These are phyloP conservation scores for Polymixis lichenea DNA, from an alignment of 2,888 invertebrate genomes.

Conservation along the genomic window DNA sequence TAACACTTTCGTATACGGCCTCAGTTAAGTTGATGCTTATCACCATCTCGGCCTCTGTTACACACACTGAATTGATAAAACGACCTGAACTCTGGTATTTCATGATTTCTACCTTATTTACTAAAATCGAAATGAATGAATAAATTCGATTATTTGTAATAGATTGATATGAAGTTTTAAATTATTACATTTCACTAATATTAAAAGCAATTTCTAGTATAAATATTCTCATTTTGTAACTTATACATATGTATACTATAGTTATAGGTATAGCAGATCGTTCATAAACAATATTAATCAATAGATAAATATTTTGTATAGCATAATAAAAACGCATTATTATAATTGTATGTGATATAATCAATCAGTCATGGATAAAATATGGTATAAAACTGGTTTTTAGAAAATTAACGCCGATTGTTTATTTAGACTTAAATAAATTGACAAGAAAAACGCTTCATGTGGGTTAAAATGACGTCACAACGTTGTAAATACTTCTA, in stretches of 20 bases:
- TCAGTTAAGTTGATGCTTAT: conserved; percentile 1
- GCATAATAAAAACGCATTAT: conserved; percentile 7
- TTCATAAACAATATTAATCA: conserved; percentile 26
- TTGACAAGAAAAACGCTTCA: conserved; percentile 24
- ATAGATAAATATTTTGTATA: conserved; percentile 41
- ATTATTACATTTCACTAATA: conserved; percentile 34
- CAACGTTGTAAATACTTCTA: neutral
- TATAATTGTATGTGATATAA: conserved; percentile 15
- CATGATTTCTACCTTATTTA: conserved; percentile 17
- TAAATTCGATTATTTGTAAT: conserved; percentile 40
- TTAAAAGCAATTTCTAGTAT: conserved; percentile 23
- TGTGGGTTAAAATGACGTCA: neutral
- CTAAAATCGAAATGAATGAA: conserved; percentile 33
- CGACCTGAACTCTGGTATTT: conserved; percentile 18
- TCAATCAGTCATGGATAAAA: conserved; percentile 38
- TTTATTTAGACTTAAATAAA: conserved; percentile 16
- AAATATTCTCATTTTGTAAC: conserved; percentile 20
- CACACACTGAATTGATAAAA: conserved; percentile 3
- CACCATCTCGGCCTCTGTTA: neutral
- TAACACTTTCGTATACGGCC: neutral
- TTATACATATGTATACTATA: conserved; percentile 29
- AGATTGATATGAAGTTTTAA: conserved; percentile 50
- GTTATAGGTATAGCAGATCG: conserved; percentile 56
- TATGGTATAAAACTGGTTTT: conserved; percentile 17
- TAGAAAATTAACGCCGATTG: neutral